Evolutionary conservation across 2,113 vertebrate genomes (phyloP).

Genomic region (Microcebus murinus): DNA sequence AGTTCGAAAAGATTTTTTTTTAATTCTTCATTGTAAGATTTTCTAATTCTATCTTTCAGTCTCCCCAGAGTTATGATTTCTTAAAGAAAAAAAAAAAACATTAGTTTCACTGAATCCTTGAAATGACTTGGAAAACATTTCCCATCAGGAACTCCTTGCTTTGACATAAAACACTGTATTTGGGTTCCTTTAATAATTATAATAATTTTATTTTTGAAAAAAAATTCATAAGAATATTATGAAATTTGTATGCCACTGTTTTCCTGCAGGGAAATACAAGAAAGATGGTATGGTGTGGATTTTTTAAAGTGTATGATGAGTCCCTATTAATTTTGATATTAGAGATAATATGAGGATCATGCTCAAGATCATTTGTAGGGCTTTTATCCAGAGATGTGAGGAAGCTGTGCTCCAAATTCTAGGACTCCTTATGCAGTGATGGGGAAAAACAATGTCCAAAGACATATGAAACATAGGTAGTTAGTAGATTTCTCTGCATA

Average conservation of each 20-base stretch:
- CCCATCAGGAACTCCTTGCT: neutral
- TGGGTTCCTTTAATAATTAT: neutral
- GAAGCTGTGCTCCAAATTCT: neutral
- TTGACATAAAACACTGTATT: slow-evolving; percentile 7
- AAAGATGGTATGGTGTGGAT: neutral
- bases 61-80: slow-evolving; percentile 9
- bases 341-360: neutral
- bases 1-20: slow-evolving; percentile 23
- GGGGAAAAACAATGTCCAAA: slow-evolving; percentile 29
- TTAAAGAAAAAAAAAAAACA: slow-evolving; percentile 31
- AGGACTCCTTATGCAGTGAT: neutral
- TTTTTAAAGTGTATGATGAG: slow-evolving; percentile 22
- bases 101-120: slow-evolving; percentile 43
- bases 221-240: neutral
- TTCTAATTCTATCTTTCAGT: slow-evolving; percentile 39
- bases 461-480: neutral
- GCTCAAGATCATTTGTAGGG: neutral
- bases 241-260: neutral
- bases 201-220: neutral
- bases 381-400: neutral
- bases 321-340: slow-evolving; percentile 55
- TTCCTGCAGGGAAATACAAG: neutral
- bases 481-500: slow-evolving; percentile 20
- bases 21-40: neutral
- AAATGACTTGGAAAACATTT: slow-evolving; percentile 24